Evolutionary conservation across 2,113 vertebrate genomes (phyloP), one percentile per base, ranked within the genome.

Genomic region (Apteryx mantelli): DNA sequence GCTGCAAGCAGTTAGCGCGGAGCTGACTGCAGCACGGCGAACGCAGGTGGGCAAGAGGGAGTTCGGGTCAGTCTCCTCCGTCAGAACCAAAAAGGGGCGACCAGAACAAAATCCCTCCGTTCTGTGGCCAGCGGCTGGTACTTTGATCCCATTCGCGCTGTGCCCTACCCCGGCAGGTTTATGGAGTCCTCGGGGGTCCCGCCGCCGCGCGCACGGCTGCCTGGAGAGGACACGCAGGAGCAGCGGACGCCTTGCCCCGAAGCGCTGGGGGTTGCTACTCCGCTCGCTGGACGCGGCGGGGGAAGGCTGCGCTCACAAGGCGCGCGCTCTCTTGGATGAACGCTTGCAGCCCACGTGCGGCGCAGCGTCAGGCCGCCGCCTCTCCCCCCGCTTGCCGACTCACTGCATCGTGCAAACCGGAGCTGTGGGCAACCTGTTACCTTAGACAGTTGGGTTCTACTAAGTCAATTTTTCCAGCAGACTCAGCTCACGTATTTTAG

Each of bases 71-170:
- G 74, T 19, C 11, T 8, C 0, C 21, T 1, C 3, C 46, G 0
- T 7, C 3, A 0, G 30, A 28, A 5, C 15, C 0, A 1, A 19
- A 19, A 5, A 25, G 0, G 1, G 68, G 46, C 19, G 4, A 8
- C 52, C 2, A 1, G 32, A 8, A 3, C 0, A 11, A n/a, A 48
- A 42, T 66, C 4, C 0, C 2, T 19, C 24, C 1, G 4, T 22
- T 34, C 55, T 12, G 36, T 0, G 40, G 50, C 36, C 6, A 6
- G 0, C 0, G 9, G 0, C 36, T 1, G n/a, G 5, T 0, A 7
- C 0, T 5, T 4, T 5, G 40, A 5, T 1, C 30, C 38, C 4
- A 0, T 5, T 2, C 2, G 38, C 22, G 46, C 63, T 28, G 0
- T 2, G 73, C n/a, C 68, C 1, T 40, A 56, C 48, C 74, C 16